Base-by-base conservation (phyloP, 2,888 invertebrate species). In the Leptogaster cylindrica region DNA sequence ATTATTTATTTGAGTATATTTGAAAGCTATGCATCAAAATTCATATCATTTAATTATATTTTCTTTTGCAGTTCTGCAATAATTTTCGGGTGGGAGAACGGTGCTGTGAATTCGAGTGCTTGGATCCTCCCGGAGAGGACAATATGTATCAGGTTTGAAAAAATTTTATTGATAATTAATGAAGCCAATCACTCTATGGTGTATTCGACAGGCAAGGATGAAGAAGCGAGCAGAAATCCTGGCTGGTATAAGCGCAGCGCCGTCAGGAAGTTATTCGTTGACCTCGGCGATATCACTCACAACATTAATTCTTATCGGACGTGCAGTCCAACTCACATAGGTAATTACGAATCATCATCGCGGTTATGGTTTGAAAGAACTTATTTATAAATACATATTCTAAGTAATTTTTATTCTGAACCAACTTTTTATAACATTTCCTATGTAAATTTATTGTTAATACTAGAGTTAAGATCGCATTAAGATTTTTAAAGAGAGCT, bases 61-160 rank as follows among this genome's bases (percentile, higher is more conserved):
- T 52, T 31, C n/a, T 2, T 52, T 76, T 75, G 76, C 69, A 93
- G 93, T 91, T 89, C 83, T 93, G 93, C 84, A 89, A 90, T 79
- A 89, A 89, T 77, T 93, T 92, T 81, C 86, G 91, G 58, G 90
- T 91, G 58, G 92, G 92, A 61, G 89, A 89, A 77, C 85, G 90
- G 68, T 95, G 95, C 82, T 95, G 95, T 78, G 91, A 94, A 77
- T 95, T 94, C 81, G 89, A 90, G 77, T 95, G 95, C 80, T 83
- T 93, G 73, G 92, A 93, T 80, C 88, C 88, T 0, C 88, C 88
- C 0, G 89, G 88, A 0, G 86, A 89, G 74, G 87, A 87, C 77
- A 83, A 81, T 66, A 78, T 84, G 52, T 87, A 87, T 79, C 83
- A 84, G 77, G 80, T 80, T 8, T 20, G 12, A 48, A 18, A 5